Conservation (phyloP, 2,888 invertebrate species). For the Caenorhabditis doughertyi region DNA sequence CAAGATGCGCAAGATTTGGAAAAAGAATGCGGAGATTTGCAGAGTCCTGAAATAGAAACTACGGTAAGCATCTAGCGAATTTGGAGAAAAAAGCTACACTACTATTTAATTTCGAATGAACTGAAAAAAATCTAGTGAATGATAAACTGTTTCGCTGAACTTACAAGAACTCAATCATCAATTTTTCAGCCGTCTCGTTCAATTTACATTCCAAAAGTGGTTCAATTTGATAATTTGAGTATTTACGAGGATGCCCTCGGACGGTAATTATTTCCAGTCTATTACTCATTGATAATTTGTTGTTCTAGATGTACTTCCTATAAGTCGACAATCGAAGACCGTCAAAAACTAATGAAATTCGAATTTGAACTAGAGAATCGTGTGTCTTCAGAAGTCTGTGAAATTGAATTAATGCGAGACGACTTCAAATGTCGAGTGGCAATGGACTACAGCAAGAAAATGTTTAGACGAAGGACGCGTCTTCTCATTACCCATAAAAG, state of each 20-base stretch:
- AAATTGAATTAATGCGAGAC: conserved; percentile 53
- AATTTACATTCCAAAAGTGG: conserved; percentile 58
- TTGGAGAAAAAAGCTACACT: too few relatives aligned
- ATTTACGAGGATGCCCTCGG: conserved; percentile 60
- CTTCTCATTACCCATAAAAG: conserved; percentile 59
- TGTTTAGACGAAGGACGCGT: conserved; percentile 60
- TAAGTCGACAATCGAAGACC: conserved; percentile 59
- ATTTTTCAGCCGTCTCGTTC: conserved; percentile 56
- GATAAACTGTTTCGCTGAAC: too few relatives aligned
- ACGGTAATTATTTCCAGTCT: conserved; percentile 37
- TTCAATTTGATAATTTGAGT: conserved; percentile 63
- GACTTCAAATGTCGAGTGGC: conserved; percentile 66
- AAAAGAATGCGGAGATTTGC: conserved; percentile 54
- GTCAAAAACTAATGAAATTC: conserved; percentile 62
- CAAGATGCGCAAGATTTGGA: conserved; percentile 50
- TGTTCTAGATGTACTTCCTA: conserved; percentile 55
- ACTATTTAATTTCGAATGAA: not conserved
- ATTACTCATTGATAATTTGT: not conserved
- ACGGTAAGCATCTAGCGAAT: conserved; percentile 12
- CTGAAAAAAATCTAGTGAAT: too few relatives aligned
- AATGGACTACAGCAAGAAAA: conserved; percentile 65
- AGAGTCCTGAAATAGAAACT: conserved; percentile 19
- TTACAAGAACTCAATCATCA: not conserved
- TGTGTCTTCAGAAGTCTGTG: conserved; percentile 59
- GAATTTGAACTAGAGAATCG: conserved; percentile 63